phyloP scores from a whole-genome alignment of 2,888 invertebrate species.

The Disparrhopalites patrizii region DNA sequence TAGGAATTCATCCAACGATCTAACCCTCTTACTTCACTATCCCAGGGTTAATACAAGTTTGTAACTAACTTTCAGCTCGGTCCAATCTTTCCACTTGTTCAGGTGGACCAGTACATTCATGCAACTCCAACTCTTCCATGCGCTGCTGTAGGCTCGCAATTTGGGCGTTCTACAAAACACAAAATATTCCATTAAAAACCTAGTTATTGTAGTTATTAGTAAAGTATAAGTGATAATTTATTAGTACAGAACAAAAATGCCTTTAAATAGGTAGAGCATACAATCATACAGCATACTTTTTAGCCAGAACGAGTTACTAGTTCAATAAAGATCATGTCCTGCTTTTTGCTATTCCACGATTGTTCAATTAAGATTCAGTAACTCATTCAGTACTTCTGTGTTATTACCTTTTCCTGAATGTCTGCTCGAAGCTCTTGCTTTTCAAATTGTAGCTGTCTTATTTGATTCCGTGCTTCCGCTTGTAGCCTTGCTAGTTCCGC shows the following conservation, averaged over 20 bases:
- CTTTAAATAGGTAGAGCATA: no score
- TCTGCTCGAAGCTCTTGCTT: constrained; percentile 57
- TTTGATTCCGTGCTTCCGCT: constrained; percentile 56
- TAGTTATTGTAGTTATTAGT: no score
- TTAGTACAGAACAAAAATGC: no score
- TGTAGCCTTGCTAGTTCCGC: constrained; percentile 58
- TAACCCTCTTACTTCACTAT: no score
- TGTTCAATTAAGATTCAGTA: no score
- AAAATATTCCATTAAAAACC: background rate
- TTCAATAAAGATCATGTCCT: background rate
- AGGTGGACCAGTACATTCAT: constrained; percentile 45
- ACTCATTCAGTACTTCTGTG: no score
- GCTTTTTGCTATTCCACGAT: background rate
- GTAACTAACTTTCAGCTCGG: constrained; percentile 43
- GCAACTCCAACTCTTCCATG: constrained; percentile 37
- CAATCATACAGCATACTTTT: no score
- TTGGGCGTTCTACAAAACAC: constrained; percentile 3
- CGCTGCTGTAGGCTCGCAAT: background rate
- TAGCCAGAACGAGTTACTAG: no score
- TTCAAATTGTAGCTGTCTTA: constrained; percentile 56
- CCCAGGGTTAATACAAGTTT: no score
- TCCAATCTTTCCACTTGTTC: constrained; percentile 40
- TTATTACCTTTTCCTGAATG: constrained; percentile 53
- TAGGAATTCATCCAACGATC: no score
- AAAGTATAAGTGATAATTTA: no score